phyloP scores from a whole-genome alignment of 2,888 invertebrate genomes.

The Metacarcinus magister region DNA sequence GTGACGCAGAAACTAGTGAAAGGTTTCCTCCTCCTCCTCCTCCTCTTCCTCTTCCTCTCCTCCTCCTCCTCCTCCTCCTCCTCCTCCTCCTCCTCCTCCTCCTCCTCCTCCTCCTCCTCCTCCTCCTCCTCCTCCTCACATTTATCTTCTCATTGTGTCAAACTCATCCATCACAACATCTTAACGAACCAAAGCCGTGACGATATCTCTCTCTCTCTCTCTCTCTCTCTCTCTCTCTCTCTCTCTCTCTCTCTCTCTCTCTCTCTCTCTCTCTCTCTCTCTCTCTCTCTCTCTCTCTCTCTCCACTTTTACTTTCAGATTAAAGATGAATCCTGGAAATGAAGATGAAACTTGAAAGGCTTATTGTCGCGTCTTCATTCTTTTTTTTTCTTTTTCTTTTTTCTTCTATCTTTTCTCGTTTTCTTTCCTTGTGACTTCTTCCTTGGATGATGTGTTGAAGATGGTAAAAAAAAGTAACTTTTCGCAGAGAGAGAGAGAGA shows the following conservation, averaged over 20 bases:
- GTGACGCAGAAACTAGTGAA: not conserved
- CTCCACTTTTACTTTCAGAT: not conserved
- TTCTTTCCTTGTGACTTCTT: not conserved
- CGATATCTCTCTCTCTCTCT: not conserved
- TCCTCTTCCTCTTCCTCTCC: not conserved
- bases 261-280: slow-evolving; percentile 21
- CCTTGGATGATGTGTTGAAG: not conserved
- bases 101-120: not conserved
- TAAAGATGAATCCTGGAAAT: not conserved
- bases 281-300: not conserved
- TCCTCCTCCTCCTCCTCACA: not conserved
- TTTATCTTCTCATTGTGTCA: not conserved
- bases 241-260: not conserved
- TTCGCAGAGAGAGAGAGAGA: not conserved
- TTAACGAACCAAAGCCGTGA: not conserved
- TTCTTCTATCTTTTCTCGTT: too few species aligned
- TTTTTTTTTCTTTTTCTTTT: not conserved
- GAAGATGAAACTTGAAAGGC: not conserved
- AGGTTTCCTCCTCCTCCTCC: not conserved
- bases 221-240: not conserved
- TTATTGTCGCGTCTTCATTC: not conserved
- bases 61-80: too few species aligned
- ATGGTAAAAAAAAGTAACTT: not conserved
- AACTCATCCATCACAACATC: slow-evolving; percentile 31
- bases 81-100: not conserved